Evolutionary conservation across 2,888 invertebrate genomes (phyloP), one percentile per base, ranked within the genome.

Genomic region (Leptopilina myrica): DNA sequence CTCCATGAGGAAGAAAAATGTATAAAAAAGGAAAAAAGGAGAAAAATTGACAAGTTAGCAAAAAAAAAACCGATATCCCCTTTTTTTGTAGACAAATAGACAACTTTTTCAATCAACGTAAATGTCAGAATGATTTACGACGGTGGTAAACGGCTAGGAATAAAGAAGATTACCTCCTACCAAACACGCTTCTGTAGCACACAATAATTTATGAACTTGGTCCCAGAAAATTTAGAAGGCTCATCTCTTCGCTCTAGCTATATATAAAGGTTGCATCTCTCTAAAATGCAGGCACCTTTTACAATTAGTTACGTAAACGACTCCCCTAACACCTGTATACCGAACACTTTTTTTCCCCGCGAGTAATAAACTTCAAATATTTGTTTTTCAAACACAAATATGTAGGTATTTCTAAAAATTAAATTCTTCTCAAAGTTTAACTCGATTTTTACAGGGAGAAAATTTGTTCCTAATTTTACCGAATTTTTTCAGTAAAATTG

Each of bases 121-220:
- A 73, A 73, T n/a, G 56, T 73, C 73, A 56, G 56, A 15, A 53
- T 56, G 73, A 56, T 53, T 73, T 73, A 73, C 33, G n/a, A 33
- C n/a, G 40, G 56, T 56, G 40, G 56, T 73, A 73, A 73, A 56
- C 14, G 73, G 33, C 73, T n/a, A 56, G 56, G 73, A 73, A 73
- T 73, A 56, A 73, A 59, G 73, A 8, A 59, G 56, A 73, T 73
- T 73, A 40, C 73, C 56, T 59, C 33, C 73, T 73, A 12, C 73
- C 73, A 14, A 73, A 33, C 73, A 73, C 56, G 33, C 73, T 73
- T 56, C 73, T 56, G 56, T 73, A 73, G 56, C 73, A 33, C 73
- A 73, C n/a, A 73, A 59, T 73, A 53, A 73, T 73, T 73, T 73
- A 73, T 73, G 73, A 73, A 73, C 53, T 73, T 14, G 69, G n/a